phyloP scores from a whole-genome alignment of 2,113 vertebrate genomes.

The Trogon surrucura region DNA sequence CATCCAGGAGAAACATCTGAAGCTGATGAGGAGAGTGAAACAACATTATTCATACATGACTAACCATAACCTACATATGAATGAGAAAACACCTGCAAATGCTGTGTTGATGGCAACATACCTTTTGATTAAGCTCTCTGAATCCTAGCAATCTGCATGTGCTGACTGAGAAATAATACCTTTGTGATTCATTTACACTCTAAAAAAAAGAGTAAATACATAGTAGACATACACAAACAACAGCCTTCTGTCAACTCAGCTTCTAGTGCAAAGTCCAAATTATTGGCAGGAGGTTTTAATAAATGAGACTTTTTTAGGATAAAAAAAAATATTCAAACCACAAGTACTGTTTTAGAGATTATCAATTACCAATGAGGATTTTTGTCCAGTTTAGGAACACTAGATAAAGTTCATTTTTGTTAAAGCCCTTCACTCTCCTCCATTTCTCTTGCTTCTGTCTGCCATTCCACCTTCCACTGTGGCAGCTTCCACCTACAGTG shows the following conservation, averaged over 20 bases:
- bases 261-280: constrained; percentile 3
- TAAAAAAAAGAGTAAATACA: constrained; percentile 26
- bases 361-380: not conserved
- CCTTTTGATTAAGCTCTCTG: constrained; percentile 59
- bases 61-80: constrained; percentile 49
- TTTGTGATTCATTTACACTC: constrained; percentile 25
- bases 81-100: constrained; percentile 2
- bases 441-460: not conserved
- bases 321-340: not conserved
- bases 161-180: constrained; percentile 36
- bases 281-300: not conserved
- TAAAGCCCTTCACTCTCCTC: not conserved
- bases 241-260: not conserved
- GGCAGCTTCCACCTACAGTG: not conserved
- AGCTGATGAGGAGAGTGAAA: constrained; percentile 42
- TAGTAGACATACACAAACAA: constrained; percentile 21
- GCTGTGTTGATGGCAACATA: constrained; percentile 12
- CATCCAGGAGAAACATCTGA: constrained; percentile 46
- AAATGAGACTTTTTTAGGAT: not conserved
- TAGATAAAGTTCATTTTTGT: not conserved
- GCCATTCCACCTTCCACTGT: not conserved
- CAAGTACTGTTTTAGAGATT: not conserved
- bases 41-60: constrained; percentile 52
- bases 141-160: constrained; percentile 29
- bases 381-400: not conserved